Base-by-base conservation (phyloP, 2,888 invertebrate species). In the Drosophila vallismaia region DNA sequence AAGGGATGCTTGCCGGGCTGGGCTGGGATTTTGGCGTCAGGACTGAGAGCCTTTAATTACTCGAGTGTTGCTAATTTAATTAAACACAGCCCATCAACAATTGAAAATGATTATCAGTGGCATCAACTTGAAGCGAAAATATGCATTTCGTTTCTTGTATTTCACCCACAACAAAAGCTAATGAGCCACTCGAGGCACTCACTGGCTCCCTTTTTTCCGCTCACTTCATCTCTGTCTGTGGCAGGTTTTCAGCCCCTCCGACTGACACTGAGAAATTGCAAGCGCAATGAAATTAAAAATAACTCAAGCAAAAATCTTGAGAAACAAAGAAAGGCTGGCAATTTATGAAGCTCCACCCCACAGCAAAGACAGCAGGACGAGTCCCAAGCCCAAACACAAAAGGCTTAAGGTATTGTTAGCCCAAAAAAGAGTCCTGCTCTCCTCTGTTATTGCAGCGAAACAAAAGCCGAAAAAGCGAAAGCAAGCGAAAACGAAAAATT, bases 201-300 rank as follows among this genome's bases (percentile, higher is more conserved):
- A 19, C 19, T 28, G 36, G 36, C 2, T 24, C 24, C 44, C 44
- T 44, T 24, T 50, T n/a, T 48, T 40, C 50, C 31, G 4, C 52
- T 26, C 58, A 48, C 59, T 69, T 70, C 60, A 36, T 44, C 70
- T 49, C 75, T 83, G 83, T 46, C 66, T 69, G 66, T 62, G 77
- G 71, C 80, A 86, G 77, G 53, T 56, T 64, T 59, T 53, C 66
- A 57, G 49, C 14, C 62, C 38, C 45, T 71, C 45, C 66, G 58
- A 66, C 85, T 76, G 87, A 87, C 82, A 82, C 85, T 87, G 82
- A 83, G 86, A 87, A 87, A 83, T 83, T 85, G 79, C 77, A 46
- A 75, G 73, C 77, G 70, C 73, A 86, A 85, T 79, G 88, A 83
- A 83, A 83, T 83, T 83, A 83, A 83, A 83, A 83, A 83, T 83